Percentiles rank a stretch among this genome's conserved stretches.
phyloP scores from a whole-genome alignment of 2,797 vertebrate species.

The Spatula versicolor region DNA sequence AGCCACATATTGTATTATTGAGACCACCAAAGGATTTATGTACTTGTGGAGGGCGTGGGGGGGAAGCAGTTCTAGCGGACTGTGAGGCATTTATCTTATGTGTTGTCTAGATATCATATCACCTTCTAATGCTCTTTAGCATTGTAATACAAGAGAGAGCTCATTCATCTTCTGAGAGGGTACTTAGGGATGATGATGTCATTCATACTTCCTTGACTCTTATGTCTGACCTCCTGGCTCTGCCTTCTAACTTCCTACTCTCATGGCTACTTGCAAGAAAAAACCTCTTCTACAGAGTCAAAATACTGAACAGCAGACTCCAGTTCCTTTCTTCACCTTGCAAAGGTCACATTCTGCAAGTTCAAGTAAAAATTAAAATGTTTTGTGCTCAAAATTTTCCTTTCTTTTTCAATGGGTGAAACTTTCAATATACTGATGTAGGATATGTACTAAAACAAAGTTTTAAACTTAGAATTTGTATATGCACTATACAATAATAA shows the following conservation, averaged over 20 bases:
- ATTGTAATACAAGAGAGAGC: constrained; percentile 75
- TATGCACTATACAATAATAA: not conserved
- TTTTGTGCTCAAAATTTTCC: not conserved
- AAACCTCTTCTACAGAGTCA: not conserved
- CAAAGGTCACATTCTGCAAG: not conserved
- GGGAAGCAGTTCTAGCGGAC: constrained; percentile 63
- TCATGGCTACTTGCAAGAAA: constrained; percentile 33
- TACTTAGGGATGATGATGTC: constrained; percentile 79
- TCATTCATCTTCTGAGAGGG: constrained; percentile 73
- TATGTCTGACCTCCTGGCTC: constrained; percentile 68
- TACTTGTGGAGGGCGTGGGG: constrained; percentile 48
- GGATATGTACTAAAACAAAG: not conserved
- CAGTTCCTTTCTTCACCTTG: not conserved
- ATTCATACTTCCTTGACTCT: constrained; percentile 76
- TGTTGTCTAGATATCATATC: constrained; percentile 81
- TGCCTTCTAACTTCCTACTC: constrained; percentile 64
- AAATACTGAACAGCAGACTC: constrained; percentile 11
- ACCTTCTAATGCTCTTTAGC: constrained; percentile 82
- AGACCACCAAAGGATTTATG: constrained; percentile 65
- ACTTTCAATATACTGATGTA: not conserved
- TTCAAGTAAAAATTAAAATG: not conserved
- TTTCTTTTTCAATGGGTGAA: not conserved
- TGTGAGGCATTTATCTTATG: constrained; percentile 75
- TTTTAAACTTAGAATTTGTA: not conserved
- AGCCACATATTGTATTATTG: constrained; percentile 48